Evolutionary conservation across 2,113 vertebrate genomes (phyloP), one percentile per base, ranked within the genome.

Genomic region (Nannobrachium achirus): DNA sequence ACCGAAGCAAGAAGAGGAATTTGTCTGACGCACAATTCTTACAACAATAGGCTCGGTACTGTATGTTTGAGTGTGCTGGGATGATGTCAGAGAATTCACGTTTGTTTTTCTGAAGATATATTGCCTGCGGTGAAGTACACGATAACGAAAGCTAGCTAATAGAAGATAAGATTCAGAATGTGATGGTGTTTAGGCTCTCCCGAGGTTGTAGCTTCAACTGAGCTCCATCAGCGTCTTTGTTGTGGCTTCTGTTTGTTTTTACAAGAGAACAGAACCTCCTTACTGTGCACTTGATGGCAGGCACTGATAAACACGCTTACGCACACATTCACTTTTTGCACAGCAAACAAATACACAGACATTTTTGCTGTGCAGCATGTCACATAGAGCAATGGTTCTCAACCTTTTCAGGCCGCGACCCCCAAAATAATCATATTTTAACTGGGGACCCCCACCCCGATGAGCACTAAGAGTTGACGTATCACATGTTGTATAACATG

Each of bases 81-180:
- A 38, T 81, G 73, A 85, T 49, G 53, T 88, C 79, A 82, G 66
- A 68, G 48, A 20, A 80, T 73, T 49, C 40, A 71, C 63, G 68
- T 83, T 63, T 51, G 25, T 8, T 49, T 1, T 51, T 49, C 39
- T 39, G 13, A 50, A 14, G 7, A 49, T 16, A 7, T 38, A 48
- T 1, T 19, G 25, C 14, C 14, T 6, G 14, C 45, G 46, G 15
- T 46, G 40, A 42, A 42, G 45, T 10, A 8, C 6, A 20, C 20
- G 1, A 40, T 4, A n/a, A n/a, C n/a, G n/a, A n/a, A n/a, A n/a
- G n/a, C n/a, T n/a, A 10, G 13, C 62, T 57, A 20, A 50, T 42
- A n/a, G 41, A 20, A 41, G 6, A 14, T 25, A 60, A 20, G 33
- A 63, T 13, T n/a, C 13, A 18, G 11, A n/a, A 39, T 42, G 13